Evolutionary conservation across 2,113 vertebrate species (phyloP).

Genomic region (Grammomys dolichurus): DNA sequence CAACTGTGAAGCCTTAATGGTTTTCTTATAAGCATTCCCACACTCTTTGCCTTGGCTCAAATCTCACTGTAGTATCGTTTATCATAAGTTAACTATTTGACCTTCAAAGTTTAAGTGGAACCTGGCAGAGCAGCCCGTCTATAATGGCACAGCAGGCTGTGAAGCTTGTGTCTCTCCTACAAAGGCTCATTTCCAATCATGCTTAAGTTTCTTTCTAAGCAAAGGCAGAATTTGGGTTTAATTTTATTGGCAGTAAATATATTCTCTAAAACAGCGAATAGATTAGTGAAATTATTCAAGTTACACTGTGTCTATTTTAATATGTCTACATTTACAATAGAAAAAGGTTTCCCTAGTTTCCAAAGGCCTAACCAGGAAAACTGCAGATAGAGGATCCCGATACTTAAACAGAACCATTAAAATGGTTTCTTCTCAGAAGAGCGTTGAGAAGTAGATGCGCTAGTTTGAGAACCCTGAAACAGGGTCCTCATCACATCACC

Average conservation of each 20-base stretch:
- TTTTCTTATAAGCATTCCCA: slow-evolving; percentile 80
- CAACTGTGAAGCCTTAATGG: slow-evolving; percentile 69
- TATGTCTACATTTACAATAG: background rate
- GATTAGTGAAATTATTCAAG: background rate
- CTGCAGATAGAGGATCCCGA: background rate
- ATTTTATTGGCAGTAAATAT: slow-evolving; percentile 64
- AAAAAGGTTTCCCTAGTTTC: background rate
- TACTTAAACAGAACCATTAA: background rate
- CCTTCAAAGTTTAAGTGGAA: slow-evolving; percentile 70
- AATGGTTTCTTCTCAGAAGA: background rate
- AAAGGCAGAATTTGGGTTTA: slow-evolving; percentile 45
- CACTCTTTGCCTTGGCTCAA: slow-evolving; percentile 76
- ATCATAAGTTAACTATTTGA: slow-evolving; percentile 80
- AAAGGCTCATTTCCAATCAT: slow-evolving; percentile 38
- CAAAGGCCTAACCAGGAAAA: background rate
- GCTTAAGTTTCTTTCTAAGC: slow-evolving; percentile 72
- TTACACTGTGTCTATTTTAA: background rate
- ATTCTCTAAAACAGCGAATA: slow-evolving; percentile 43
- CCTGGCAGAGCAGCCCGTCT: slow-evolving; percentile 51
- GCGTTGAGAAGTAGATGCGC: background rate
- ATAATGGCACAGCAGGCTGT: slow-evolving; percentile 24
- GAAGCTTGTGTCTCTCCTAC: slow-evolving; percentile 42
- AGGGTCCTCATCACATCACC: rapidly evolving
- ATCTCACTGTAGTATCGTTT: slow-evolving; percentile 76
- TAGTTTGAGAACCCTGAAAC: background rate